Evolutionary conservation across 1,140 invertebrate genomes (phyloP), one percentile per base, ranked within the genome.

Genomic region (Nasonia vitripennis): DNA sequence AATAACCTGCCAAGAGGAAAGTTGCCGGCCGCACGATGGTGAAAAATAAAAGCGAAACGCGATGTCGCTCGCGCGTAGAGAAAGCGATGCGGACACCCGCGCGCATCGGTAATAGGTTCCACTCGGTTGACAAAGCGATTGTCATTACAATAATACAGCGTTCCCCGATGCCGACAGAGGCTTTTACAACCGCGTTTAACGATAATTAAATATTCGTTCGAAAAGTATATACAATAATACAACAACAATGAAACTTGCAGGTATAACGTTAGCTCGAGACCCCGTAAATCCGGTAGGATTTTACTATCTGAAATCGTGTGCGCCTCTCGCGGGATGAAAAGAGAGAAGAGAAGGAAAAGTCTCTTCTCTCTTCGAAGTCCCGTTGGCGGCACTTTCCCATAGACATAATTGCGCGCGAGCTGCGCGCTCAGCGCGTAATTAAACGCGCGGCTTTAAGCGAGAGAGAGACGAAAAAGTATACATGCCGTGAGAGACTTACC

Each of bases 401-500:
- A 68, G 37, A 11, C 37, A 31, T 71, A 71, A 71, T 71, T 71
- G 41, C 78, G 37, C 17, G 7, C 31, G 17, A 67, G 62, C 14
- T 7, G 27, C 17, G 27, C 48, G 55, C 34, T 37, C 34, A 37
- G 14, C 17, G 37, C 10, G 14, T 62, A 62, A 62, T 62, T 62
- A 62, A 62, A 62, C 17, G 62, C 17, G 62, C 68, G 62, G 67
- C 67, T 68, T 17, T 23, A 11, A 14, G 20, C 0, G 6, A 11
- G 1, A 71, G 68, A 3, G 9, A 3, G 27, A 67, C 12, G 7
- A 27, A 31, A 71, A 71, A 20, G 10, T 51, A 51, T 14, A 51
- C 12, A 51, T 51, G 48, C 20, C 55, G 68, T 27, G 68, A 71
- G 68, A 71, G 68, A 34, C 92, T 94, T 92, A 95, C 94, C 95